Evolutionary conservation across 2,113 vertebrate genomes (phyloP), one percentile per base, ranked within the genome.

Genomic region (Gasterosteus nipponicus): DNA sequence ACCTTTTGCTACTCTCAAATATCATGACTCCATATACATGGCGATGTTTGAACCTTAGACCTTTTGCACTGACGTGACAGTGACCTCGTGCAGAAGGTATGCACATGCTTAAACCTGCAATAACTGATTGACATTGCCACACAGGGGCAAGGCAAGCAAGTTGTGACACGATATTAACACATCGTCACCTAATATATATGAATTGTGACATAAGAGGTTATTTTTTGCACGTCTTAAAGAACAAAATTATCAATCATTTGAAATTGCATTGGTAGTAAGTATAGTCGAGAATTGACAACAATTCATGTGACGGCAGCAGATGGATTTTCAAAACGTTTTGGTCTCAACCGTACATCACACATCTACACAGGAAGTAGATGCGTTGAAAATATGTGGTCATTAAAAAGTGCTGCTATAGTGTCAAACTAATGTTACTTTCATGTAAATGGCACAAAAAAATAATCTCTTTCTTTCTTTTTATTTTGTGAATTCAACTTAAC

Each of bases 311-410:
- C 22, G 22, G 22, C 19, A 19, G 26, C 29, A 65, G 19, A 33
- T 53, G 44, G 33, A 59, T 15, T 29, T 76, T 57, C 10, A 6
- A 59, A 5, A 60, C 15, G 18, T 69, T 73, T 9, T 79, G 51
- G 54, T 76, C 51, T 14, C 29, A 22, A 65, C 10, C 19, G 58
- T 46, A 11, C 22, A 49, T 42, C 10, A 39, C 15, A 53, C 12
- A 16, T 54, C 22, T 19, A n/a, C 4, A 14, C 3, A 15, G 31
- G 7, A 35, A 31, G 5, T 19, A 19, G 11, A 69, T 75, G 31
- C 59, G 39, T 15, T 42, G 11, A 14, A 69, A 78, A 69, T 46
- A 31, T 35, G 29, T 29, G 75, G 33, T 80, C 69, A 81, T 78
- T 76, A 81, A 60, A 68, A 70, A 31, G 51, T 78, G 44, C 33